Conservation (phyloP, 2,888 invertebrate genomes). For the Dione vanillae region DNA sequence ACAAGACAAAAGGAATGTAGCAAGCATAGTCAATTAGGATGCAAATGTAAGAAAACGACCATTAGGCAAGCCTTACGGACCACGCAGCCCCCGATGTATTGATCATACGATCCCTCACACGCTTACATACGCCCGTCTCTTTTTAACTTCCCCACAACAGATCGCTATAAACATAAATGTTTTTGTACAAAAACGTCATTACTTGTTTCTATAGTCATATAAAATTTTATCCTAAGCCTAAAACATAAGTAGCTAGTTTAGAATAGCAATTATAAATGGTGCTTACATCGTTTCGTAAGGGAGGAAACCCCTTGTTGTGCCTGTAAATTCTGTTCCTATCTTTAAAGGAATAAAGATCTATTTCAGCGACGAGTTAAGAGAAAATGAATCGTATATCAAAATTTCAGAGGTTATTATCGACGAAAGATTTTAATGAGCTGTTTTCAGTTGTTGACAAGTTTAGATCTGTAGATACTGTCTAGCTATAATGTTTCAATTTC, state of each 20-base stretch:
- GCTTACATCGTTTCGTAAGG: constrained; percentile 48
- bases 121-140: constrained; percentile 82
- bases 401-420: constrained; percentile 62
- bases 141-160: constrained; percentile 82
- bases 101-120: constrained; percentile 80
- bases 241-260: constrained; percentile 36
- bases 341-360: constrained; percentile 83
- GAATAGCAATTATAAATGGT: not conserved
- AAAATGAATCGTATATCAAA: constrained; percentile 74
- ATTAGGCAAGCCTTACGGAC: constrained; percentile 65
- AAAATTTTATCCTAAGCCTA: constrained; percentile 45
- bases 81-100: constrained; percentile 70
- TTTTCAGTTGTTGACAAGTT: constrained; percentile 65
- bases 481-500: constrained; percentile 16
- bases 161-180: constrained; percentile 81
- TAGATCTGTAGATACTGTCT: constrained; percentile 51
- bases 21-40: constrained; percentile 78
- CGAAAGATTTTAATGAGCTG: constrained; percentile 40
- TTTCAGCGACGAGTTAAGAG: constrained; percentile 72
- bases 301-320: constrained; percentile 69
- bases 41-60: constrained; percentile 84
- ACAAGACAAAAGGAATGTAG: constrained; percentile 68
- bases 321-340: constrained; percentile 78
- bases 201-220: constrained; percentile 38
- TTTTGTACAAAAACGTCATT: constrained; percentile 62